A percentile compares a stretch with the other conserved stretches of the same genome.
Evolutionary conservation across 2,113 vertebrate genomes (phyloP).

Genomic region (Corythaeola cristata): DNA sequence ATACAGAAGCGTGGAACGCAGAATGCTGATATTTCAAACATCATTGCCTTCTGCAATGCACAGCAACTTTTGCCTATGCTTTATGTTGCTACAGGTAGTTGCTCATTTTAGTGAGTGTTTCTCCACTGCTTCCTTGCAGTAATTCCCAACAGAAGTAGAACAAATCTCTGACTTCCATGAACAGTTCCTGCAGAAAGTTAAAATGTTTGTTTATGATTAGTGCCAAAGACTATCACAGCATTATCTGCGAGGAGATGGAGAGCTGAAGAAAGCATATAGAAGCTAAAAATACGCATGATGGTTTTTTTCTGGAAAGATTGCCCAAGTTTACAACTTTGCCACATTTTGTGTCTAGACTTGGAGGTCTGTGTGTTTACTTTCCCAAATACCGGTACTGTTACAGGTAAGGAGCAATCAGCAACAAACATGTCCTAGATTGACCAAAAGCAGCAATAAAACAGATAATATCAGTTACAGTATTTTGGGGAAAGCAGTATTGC

Average conservation of each 20-base stretch:
- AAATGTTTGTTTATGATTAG: background rate
- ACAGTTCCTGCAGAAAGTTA: background rate
- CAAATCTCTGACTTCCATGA: background rate
- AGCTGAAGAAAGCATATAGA: background rate
- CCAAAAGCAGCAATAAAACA: background rate
- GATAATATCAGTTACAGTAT: background rate
- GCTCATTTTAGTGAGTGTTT: background rate
- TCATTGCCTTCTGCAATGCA: background rate
- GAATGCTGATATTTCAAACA: background rate
- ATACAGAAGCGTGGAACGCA: background rate
- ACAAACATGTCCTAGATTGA: background rate
- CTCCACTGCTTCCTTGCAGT: background rate
- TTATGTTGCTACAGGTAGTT: background rate
- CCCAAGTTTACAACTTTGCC: background rate
- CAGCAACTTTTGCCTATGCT: background rate
- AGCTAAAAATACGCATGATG: background rate
- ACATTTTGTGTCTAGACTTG: background rate
- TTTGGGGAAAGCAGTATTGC: background rate
- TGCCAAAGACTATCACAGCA: background rate
- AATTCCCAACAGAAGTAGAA: background rate
- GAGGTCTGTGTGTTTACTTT: background rate
- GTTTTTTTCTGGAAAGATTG: background rate
- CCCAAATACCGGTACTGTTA: background rate
- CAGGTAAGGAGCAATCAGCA: background rate
- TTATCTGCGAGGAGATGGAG: background rate